Evolutionary conservation across 2,888 invertebrate species (phyloP), one percentile per base, ranked within the genome.

Genomic region (Ormyrus thymus): DNA sequence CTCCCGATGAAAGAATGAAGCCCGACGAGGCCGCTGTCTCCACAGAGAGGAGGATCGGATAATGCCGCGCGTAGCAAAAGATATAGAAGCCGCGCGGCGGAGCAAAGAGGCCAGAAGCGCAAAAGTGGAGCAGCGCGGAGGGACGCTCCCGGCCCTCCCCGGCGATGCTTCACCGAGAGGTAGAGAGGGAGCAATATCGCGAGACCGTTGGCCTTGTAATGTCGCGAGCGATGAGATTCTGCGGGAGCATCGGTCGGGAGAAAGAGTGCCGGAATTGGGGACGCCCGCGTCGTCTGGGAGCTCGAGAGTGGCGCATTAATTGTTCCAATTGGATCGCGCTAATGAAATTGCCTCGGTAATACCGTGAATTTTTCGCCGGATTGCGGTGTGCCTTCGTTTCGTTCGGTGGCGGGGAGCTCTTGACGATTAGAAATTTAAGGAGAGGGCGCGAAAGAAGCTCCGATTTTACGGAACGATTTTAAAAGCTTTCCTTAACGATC

Each of bases 171-270:
- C 29, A 29, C 29, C 29, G 72, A 59, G 68, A 69, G 55, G 13
- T 50, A 56, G 46, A 46, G 46, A 69, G 68, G 73, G 73, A 53
- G 69, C 70, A 74, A 78, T 78, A 78, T 78, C 78, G 73, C 73
- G 71, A 65, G 65, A 77, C 71, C 56, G 56, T 71, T 72, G 69
- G 73, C 61, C 62, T 78, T 68, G 69, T 78, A 78, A 78, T 78
- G 71, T 64, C 45, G 62, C 62, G 13, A 9, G 13, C 50, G 59
- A 50, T 66, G 74, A 59, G 65, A 50, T 7, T 10, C n/a, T 61
- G 45, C n/a, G 69, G 4, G 15, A 58, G 15, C 45, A 13, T 4
- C 15, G 56, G 45, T 15, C 7, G 13, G 4, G 46, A 46, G 68
- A 66, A 53, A 43, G 8, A n/a, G 50, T 1, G 8, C 9, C 55